Base-by-base conservation (phyloP, 2,797 vertebrate species). In the Melanotaenia pygmaea region DNA sequence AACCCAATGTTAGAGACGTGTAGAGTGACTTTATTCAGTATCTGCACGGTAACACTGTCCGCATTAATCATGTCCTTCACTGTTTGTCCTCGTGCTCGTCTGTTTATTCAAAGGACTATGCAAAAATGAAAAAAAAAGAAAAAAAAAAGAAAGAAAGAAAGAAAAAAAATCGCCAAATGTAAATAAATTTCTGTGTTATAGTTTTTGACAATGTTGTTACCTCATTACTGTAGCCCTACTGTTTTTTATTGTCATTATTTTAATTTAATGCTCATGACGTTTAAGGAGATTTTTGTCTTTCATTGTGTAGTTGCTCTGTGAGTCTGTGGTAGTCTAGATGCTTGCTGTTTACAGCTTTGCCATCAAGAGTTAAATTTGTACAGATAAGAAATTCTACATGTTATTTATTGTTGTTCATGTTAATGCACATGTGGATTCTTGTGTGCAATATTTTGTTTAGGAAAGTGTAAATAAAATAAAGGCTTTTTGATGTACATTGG, bases 41-140 rank as follows among this genome's bases (percentile, higher is more conserved):
- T 91, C 87, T 96, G 96, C 96, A 97, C 95, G 94, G 91, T 93
- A 90, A 90, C 87, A 72, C 63, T 77, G 87, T 84, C 65, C 65
- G 79, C 81, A 74, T 86, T 89, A 79, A 84, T 24, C 86, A 78
- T 70, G 83, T 89, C 87, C 87, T 91, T 81, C 81, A 86, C 77
- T 87, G 83, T 90, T 73, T 77, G 86, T 91, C 82, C 70, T 83
- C 79, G 90, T 92, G 90, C 84, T 91, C 50, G 89, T 93, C 90
- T 74, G 28, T 84, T 90, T 71, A 67, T 85, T 91, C 90, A 83
- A 89, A 79, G 86, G 89, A 91, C 89, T 91, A 87, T 92, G 89
- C 88, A 92, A 88, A 85, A 24, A 34, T 26, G 18, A 2, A 65
- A 24, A 62, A 5, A 30, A 4, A 13, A n/a, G 45, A 34, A 35